These are phyloP conservation scores for Sympetrum striolatum DNA, from an alignment of 2,888 invertebrate species.

Conservation along the genomic window DNA sequence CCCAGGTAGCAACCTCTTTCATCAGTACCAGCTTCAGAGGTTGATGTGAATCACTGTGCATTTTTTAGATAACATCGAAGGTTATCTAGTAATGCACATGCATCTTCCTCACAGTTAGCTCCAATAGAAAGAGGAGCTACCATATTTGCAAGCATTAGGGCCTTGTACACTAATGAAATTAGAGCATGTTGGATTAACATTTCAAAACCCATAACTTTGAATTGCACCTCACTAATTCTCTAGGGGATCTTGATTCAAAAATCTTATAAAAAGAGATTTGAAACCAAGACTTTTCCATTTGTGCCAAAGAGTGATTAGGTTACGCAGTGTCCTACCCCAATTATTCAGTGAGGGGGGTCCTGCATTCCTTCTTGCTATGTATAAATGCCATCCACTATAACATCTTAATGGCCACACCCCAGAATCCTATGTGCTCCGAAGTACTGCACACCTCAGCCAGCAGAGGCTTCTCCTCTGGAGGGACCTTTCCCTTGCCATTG, in stretches of 20 bases:
- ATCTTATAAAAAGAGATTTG: too few relatives aligned
- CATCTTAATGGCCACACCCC: neutral
- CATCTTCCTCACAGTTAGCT: conserved; percentile 3
- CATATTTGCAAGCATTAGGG: too few relatives aligned
- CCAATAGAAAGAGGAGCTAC: neutral
- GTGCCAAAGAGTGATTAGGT: neutral
- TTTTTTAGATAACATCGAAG: neutral
- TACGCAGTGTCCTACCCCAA: neutral
- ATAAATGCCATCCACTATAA: neutral
- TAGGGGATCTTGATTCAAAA: too few relatives aligned
- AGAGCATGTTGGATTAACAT: too few relatives aligned
- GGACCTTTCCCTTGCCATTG: neutral
- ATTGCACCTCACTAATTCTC: too few relatives aligned
- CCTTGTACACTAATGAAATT: too few relatives aligned
- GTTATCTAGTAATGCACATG: neutral
- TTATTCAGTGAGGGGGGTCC: neutral
- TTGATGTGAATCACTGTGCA: neutral
- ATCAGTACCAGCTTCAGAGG: neutral
- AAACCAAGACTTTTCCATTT: neutral
- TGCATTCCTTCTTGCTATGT: neutral
- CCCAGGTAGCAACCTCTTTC: neutral
- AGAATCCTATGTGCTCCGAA: neutral
- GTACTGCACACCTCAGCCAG: too few relatives aligned
- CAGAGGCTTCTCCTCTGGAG: neutral
- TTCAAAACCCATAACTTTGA: too few relatives aligned